Base-by-base conservation (phyloP, 1,140 invertebrate species). In the Maniola jurtina region DNA sequence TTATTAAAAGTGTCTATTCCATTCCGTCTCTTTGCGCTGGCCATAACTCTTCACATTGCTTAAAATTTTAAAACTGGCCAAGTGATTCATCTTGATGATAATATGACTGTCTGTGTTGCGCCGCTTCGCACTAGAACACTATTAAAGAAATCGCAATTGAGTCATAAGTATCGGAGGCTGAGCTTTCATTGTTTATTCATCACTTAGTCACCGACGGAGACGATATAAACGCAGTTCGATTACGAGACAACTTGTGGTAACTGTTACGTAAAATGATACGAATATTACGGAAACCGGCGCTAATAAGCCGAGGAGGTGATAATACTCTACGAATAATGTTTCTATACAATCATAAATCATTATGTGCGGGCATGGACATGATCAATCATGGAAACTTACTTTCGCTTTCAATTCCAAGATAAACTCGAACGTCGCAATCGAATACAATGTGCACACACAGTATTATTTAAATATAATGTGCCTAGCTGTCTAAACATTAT, bases 181-280 rank as follows among this genome's bases (percentile, higher is more conserved):
- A 65, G 64, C 71, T 70, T 75, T 64, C 70, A 77, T 82, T 84
- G 77, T 82, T 79, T 75, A 72, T 76, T 68, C 72, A 68, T 54
- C 15, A 57, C 42, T 50, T 36, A 25, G 57, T 36, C 59, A 54
- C 14, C 11, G 5, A 54, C n/a, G 14, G 10, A 63, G 52, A 42
- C 16, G 16, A 9, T 16, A 48, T 52, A 65, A 25, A 52, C 11
- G 60, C 48, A 61, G 40, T 61, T 38, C 15, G 47, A 61, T 61
- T 61, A 61, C 34, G 15, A 52, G 47, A 61, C 52, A 55, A 35
- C 50, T 45, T 62, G 60, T 47, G 35, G 35, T 61, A 35, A 34
- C 15, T 38, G 60, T 64, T 64, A 64, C 38, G 34, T 64, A 64
- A 64, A 64, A 14, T 6, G 14, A 34, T n/a, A 47, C 40, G 36